Base-by-base conservation (phyloP, 2,888 invertebrate species). In the Apamea epomidion region DNA sequence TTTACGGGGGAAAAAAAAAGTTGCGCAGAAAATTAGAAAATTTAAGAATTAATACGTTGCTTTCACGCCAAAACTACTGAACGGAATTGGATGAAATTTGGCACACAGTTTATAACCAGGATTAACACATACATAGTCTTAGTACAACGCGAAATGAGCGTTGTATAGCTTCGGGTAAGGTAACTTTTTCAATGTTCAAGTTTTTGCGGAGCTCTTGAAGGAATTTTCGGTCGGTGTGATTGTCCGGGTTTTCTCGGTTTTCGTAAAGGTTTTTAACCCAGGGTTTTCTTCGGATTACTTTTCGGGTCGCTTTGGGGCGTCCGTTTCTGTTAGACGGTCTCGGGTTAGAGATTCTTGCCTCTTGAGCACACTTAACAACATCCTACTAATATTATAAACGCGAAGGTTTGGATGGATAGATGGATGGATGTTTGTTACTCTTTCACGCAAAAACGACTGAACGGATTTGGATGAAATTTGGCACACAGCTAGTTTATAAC, bases 221-320 rank as follows among this genome's bases (percentile, higher is more conserved):
- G 94, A 99, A 99, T 70, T 98, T 98, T 45, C 97, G 97, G 93
- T 99, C 99, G 0, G 99, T 99, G 92, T 99, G 99, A 94, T 99
- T 99, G 94, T 99, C 99, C 0, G 99, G 98, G 84, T 98, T 98
- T 37, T 98, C 98, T 81, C 98, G 98, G 92, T 99, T 98, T 93
- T 98, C 98, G 92, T 99, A 99, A 32, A 99, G 96, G 91, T 99
- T 98, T 96, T 99, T 99, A 88, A 98, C 97, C 99, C 99, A 99
- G 0, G 97, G 96, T 90, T 97, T 97, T 91, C 93, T 95, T 87
- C 91, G 92, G 71, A 87, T 78, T 0, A 90, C 83, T 82, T 93
- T 94, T 74, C 91, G 91, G 64, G 93, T 88, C 65, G 91, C 84
- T 89, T 94, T 95, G 78, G 92, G 89, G 18, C 95, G 93, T 83